Evolutionary conservation across 2,113 vertebrate genomes (phyloP), one percentile per base, ranked within the genome.

Genomic region (Phyllostomus hastatus): DNA sequence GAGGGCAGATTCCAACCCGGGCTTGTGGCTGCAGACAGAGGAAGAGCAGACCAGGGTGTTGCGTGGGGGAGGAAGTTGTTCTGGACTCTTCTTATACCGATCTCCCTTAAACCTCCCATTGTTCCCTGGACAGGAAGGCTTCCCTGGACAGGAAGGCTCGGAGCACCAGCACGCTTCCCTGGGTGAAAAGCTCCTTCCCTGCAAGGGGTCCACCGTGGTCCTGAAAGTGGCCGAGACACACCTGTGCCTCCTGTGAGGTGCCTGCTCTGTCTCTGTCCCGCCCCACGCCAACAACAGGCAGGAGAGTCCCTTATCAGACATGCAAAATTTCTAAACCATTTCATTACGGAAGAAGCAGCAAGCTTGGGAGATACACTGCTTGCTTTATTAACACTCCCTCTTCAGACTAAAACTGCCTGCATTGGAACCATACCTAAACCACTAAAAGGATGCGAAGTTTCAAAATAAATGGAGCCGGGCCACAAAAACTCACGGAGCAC

Each of bases 61-160:
- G 17, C 10, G 2, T 16, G 11, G 0, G 1, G 24, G 12, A 16
- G 7, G 10, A 7, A 0, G 33, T 5, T 16, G 15, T 54, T 41
- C 28, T n/a, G 5, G 4, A 43, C 31, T n/a, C 41, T 75, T 48
- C 80, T 83, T 78, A 38, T 7, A 67, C 4, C 54, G 69, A 73
- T 9, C 50, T 41, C 52, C 54, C 20, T 66, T 69, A 35, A 59
- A 81, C 35, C 9, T 88, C 88, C 46, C 16, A 15, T 38, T 48
- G 20, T 33, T 72, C 46, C 16, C 64, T n/a, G 28, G 79, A 50
- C 35, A 88, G 78, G 20, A 88, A 75, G 72, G 31, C n/a, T 33
- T 72, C 46, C 16, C 64, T n/a, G 28, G 79, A 50, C 35, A 88
- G 78, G 20, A 88, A 75, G 72, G 31, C n/a, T 33, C 4, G 10